phyloP scores from a whole-genome alignment of 2,113 vertebrate genomes.

The Pelodiscus sinensis region DNA sequence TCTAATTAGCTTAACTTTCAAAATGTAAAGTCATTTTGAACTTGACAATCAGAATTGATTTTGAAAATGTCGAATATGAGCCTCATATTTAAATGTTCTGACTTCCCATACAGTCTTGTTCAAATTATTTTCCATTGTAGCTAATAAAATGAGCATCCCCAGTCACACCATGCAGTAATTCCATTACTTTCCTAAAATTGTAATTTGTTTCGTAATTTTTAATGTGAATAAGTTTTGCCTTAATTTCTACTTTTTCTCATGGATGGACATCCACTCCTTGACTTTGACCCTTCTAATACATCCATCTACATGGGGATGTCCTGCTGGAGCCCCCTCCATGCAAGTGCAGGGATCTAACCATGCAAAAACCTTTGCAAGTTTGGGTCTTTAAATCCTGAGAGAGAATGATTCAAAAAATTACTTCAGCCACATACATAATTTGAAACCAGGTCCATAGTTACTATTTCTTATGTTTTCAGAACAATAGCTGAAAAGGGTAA shows the following conservation, averaged over 20 bases:
- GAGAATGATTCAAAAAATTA: neutral
- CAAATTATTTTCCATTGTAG: neutral
- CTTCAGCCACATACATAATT: neutral
- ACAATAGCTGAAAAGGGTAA: too few species aligned
- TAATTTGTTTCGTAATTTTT: neutral
- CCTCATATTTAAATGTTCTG: neutral
- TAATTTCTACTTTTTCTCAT: neutral
- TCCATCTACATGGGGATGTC: neutral
- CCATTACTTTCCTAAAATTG: neutral
- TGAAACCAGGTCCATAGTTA: neutral
- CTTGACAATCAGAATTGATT: neutral
- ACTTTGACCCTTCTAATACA: neutral
- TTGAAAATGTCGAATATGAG: neutral
- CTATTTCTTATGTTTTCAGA: neutral
- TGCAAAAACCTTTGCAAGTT: neutral
- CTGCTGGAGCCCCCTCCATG: neutral
- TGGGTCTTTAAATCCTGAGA: neutral
- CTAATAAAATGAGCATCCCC: neutral
- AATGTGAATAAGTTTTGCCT: neutral
- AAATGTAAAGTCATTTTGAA: neutral
- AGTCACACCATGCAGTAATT: neutral
- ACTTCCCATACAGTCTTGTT: neutral
- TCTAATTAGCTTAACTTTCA: neutral
- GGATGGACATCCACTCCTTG: neutral
- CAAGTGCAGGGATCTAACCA: accelerated